A percentile compares a stretch with the other conserved stretches of the same genome.
These are phyloP conservation scores for Synaphobranchus kaupii DNA, from an alignment of 2,797 vertebrate genomes.

Conservation along the genomic window DNA sequence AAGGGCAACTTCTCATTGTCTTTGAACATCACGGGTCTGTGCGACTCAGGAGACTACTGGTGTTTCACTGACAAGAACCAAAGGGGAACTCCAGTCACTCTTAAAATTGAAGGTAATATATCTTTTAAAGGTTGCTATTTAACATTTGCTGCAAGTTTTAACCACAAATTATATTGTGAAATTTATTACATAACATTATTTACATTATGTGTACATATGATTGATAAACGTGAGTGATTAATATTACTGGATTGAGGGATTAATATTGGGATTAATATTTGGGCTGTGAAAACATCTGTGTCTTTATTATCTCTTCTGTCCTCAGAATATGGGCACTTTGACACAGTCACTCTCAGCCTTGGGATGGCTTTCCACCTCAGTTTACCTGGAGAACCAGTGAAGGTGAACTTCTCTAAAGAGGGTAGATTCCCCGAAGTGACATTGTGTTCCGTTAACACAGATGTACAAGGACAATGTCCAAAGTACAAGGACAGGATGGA, in stretches of 20 bases:
- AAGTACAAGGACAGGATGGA: background rate
- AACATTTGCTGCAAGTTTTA: background rate
- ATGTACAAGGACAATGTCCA: background rate
- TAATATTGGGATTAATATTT: background rate
- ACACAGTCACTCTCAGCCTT: background rate
- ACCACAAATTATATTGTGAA: too few species aligned
- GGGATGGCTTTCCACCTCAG: background rate
- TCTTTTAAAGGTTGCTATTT: background rate
- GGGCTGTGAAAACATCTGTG: background rate
- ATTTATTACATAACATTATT: background rate
- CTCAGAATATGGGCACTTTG: background rate
- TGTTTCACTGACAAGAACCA: background rate
- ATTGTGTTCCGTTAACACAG: background rate
- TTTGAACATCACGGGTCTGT: background rate
- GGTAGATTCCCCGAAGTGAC: background rate
- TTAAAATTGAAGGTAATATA: background rate
- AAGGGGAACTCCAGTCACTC: background rate
- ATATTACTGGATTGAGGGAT: too few species aligned
- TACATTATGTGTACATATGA: background rate
- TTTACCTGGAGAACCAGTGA: background rate
- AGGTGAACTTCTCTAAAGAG: background rate
- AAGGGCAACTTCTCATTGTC: background rate
- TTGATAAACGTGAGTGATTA: too few species aligned
- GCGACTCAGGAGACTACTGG: background rate
- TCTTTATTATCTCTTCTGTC: background rate